Evolutionary conservation across 2,888 invertebrate species (phyloP), one percentile per base, ranked within the genome.

Genomic region (Ariolimax columbianus): DNA sequence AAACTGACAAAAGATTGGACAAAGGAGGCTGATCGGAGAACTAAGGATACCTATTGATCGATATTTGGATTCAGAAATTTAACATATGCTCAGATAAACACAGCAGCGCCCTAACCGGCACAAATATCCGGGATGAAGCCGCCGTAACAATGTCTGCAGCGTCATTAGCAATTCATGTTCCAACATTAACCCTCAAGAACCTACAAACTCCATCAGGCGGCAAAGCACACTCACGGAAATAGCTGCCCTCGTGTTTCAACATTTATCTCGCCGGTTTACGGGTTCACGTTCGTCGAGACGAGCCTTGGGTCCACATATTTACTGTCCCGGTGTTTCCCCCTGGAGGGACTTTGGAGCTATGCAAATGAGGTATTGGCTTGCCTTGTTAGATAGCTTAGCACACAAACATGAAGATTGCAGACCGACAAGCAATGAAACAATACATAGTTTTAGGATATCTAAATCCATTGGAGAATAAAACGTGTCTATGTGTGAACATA

Each of bases 351-450:
- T 23, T 23, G 47, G 73, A 75, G 30, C 4, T 23, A 72, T n/a
- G 26, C 72, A 40, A n/a, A 26, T 0, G 40, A 40, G 1, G 40
- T 72, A 75, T 47, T 75, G 73, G 30, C 73, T 30, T 75, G 14
- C 47, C 73, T 47, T 75, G 73, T 75, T 75, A 11, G 43, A 75
- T 14, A 17, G 73, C 30, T 75, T 75, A 30, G 47, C 73, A 33
- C 30, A 47, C 73, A 43, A n/a, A 75, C 73, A 47, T 30, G 30
- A 47, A 70, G 1, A 6, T 75, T 47, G 17, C 30, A 30, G 43
- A 75, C 73, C 7, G 26, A 9, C 36, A 9, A 23, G 38, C 9
- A 4, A 38, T 6, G 19, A 9, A 40, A 40, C 72, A 40, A 72
- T 40, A 38, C 36, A 19, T 7, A n/a, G n/a, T n/a, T n/a, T n/a